Evolutionary conservation across 2,113 vertebrate genomes (phyloP), one percentile per base, ranked within the genome.

Genomic region (Microcebus ravelobensis): DNA sequence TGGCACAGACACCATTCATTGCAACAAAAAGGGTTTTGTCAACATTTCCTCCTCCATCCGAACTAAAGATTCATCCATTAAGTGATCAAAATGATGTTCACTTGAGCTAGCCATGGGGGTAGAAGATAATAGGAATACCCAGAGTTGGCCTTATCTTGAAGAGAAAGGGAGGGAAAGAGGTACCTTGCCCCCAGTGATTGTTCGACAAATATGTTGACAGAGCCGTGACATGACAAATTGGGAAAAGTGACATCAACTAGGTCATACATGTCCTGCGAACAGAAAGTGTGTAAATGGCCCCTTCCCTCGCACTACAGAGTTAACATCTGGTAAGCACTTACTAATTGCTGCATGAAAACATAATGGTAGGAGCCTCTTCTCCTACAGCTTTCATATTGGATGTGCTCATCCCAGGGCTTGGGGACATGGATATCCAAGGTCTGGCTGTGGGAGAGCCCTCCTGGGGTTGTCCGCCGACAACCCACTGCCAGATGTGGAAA

Each of bases 171-270:
- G 80, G 55, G 18, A 50, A 77, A 0, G 0, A 23, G 25, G 13
- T 68, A 87, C 14, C 36, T 93, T 25, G 8, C 31, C 27, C 31
- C 55, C 27, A 85, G 21, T 77, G 59, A 84, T 77, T 92, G 29
- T 91, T 96, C 11, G 68, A 39, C 76, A 92, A 92, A 76, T n/a
- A 13, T 93, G 73, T 80, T 65, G 21, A 63, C 70, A 68, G 21
- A 48, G 31, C 12, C 25, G 68, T 84, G 61, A 81, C 27, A 52
- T 68, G 73, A 67, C 42, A 68, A 20, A 23, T 67, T 9, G 39
- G 34, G 14, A 10, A 79, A 74, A 61, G 61, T 70, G 71, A 34
- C 20, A 85, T 70, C 59, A 94, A 81, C 55, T 59, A 84, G 52
- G 45, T 87, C 25, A n/a, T n/a, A 39, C n/a, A 31, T 18, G 27